A percentile compares a stretch with the other conserved stretches of the same genome.
Conservation (phyloP, 2,888 invertebrate genomes). For the Acleris emargana region DNA sequence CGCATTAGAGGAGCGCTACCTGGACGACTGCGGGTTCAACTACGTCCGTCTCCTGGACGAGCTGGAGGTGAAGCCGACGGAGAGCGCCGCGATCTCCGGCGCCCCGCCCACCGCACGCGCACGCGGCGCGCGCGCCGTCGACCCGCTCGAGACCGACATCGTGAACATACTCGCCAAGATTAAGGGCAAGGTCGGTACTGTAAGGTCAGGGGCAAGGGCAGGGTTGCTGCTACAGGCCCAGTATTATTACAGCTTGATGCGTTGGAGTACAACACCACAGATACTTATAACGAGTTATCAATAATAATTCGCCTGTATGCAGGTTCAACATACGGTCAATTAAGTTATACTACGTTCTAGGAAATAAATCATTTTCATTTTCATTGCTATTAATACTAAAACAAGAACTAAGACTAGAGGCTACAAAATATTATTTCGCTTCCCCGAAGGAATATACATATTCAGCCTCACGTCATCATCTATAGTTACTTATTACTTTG, state of each 20-base stretch:
- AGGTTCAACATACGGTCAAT: no score
- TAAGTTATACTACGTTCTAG: no score
- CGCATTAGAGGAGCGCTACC: slow-evolving; percentile 87
- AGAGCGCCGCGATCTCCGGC: slow-evolving; percentile 53
- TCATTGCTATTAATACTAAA: no score
- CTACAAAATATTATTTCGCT: no score
- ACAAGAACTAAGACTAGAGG: no score
- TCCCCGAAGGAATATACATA: no score
- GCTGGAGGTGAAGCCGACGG: slow-evolving; percentile 64
- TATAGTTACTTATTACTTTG: no score
- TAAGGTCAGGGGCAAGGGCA: neutral
- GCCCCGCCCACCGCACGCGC: slow-evolving; percentile 37
- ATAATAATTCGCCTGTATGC: no score
- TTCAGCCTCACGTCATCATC: no score
- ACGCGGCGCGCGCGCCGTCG: slow-evolving; percentile 36
- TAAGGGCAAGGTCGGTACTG: slow-evolving; percentile 84
- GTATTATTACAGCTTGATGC: neutral
- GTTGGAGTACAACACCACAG: no score
- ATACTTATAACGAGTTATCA: no score
- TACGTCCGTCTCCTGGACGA: slow-evolving; percentile 88
- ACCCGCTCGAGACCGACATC: slow-evolving; percentile 85
- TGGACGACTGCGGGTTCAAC: slow-evolving; percentile 90
- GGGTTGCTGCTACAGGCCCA: neutral
- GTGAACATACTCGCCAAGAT: slow-evolving; percentile 89
- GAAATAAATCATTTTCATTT: no score